These are phyloP conservation scores for Parapsyche elsis DNA, from an alignment of 1,140 invertebrate species.

Conservation along the genomic window DNA sequence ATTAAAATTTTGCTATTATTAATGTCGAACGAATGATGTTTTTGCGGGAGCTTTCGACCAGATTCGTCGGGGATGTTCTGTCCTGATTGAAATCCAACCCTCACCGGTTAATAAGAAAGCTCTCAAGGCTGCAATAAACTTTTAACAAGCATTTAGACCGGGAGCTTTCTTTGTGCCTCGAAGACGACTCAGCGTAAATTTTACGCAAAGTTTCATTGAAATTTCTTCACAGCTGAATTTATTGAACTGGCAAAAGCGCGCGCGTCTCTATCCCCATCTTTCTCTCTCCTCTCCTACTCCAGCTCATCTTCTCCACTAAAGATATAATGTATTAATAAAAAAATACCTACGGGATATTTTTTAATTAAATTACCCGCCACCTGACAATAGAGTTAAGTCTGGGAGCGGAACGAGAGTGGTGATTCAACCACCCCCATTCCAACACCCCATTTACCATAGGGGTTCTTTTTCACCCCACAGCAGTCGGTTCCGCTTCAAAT, in stretches of 20 bases:
- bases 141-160: no score
- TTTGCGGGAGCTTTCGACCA: no score
- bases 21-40: no score
- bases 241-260: neutral
- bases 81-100: no score
- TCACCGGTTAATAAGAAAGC: no score
- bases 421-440: neutral
- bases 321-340: slow-evolving; percentile 10
- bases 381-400: slow-evolving; percentile 42
- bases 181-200: no score
- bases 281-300: neutral
- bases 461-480: neutral
- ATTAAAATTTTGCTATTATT: no score
- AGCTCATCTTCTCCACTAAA: neutral
- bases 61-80: no score
- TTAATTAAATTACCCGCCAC: slow-evolving; percentile 44
- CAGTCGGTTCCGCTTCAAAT: no score
- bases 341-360: slow-evolving; percentile 49
- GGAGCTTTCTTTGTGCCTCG: no score
- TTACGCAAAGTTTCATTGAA: no score
- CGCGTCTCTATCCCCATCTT: neutral
- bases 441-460: neutral
- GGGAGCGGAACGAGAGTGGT: neutral
- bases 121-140: no score
- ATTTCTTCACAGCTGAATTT: neutral